These are phyloP conservation scores for Perithous albicinctus DNA, from an alignment of 2,888 invertebrate genomes.

Conservation along the genomic window DNA sequence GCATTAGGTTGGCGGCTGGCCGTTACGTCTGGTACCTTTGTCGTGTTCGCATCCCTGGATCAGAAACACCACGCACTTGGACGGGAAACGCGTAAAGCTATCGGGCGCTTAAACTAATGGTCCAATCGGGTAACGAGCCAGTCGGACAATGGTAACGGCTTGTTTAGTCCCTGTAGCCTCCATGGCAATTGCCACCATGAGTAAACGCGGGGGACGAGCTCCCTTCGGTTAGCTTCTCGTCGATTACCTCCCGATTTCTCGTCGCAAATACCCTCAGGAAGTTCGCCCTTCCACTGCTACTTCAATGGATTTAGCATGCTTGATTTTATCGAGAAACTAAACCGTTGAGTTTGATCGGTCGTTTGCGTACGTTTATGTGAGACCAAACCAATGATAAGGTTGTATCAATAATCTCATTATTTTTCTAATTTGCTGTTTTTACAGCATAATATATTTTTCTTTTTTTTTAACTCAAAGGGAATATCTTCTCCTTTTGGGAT, in stretches of 20 bases:
- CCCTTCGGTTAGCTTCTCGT: neutral
- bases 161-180: constrained; percentile 6
- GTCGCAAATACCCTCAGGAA: neutral
- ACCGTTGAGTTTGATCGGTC: constrained; percentile 6
- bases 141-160: constrained; percentile 25
- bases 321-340: constrained; percentile 24
- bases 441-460: too few species aligned
- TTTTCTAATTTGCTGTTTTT: too few species aligned
- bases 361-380: neutral
- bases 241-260: neutral
- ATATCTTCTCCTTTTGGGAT: too few species aligned
- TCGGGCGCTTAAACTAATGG: constrained; percentile 52
- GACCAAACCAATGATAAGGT: too few species aligned
- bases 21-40: constrained; percentile 4
- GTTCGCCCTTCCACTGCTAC: neutral
- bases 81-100: constrained; percentile 52
- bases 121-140: constrained; percentile 63
- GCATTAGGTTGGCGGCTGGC: neutral
- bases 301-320: constrained; percentile 21
- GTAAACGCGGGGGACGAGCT: neutral
- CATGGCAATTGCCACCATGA: constrained; percentile 2
- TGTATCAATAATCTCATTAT: too few species aligned
- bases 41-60: constrained; percentile 31
- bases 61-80: constrained; percentile 34
- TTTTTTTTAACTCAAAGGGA: too few species aligned